Base-by-base conservation (phyloP, 2,113 vertebrate species). In the Murina feae region DNA sequence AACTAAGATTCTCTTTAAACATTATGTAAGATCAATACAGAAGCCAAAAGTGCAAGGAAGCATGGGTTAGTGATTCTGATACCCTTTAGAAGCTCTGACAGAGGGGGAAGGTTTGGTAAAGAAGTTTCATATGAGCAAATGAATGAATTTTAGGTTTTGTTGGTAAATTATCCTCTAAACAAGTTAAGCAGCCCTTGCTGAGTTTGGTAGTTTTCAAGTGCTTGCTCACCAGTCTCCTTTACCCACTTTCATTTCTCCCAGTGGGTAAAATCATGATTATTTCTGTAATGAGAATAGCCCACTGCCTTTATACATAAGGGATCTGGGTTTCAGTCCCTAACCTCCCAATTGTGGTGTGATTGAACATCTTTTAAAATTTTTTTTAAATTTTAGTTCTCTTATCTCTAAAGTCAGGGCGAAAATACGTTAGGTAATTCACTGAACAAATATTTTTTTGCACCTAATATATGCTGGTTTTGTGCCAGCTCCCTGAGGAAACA, bases 361-460 rank as follows among this genome's bases (percentile, higher is more conserved):
- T 74, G 79, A 37, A 53, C 18, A 53, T 88, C 47, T 83, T 68
- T 95, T 49, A 71, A 90, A 69, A 69, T 89, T 93, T 28, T 91
- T 86, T 89, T 72, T 25, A 76, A 76, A 75, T 17, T 94, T 85
- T 39, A 75, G 42, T 92, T 87, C 39, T 81, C 68, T 88, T 90
- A 11, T 72, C 17, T 94, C 47, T 95, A 82, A 91, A 89, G 88
- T 96, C 47, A 75, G 47, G 63, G 55, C 17, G 49, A 92, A 93
- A 86, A 89, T 92, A 44, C 10, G 13, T 92, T 86, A 47, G 23
- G n/a, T 85, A 66, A 71, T 72, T 92, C 60, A 79, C 47, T 83
- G 51, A 83, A 39, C 60, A 86, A 55, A 42, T 72, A 60, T 74
- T 90, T 80, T 90, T 51, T 32, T 89, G 30, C 23, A 44, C n/a